A percentile compares a stretch with the other conserved stretches of the same genome.
Evolutionary conservation across 2,888 invertebrate species (phyloP).

Genomic region (Ichneumoninae sp.): DNA sequence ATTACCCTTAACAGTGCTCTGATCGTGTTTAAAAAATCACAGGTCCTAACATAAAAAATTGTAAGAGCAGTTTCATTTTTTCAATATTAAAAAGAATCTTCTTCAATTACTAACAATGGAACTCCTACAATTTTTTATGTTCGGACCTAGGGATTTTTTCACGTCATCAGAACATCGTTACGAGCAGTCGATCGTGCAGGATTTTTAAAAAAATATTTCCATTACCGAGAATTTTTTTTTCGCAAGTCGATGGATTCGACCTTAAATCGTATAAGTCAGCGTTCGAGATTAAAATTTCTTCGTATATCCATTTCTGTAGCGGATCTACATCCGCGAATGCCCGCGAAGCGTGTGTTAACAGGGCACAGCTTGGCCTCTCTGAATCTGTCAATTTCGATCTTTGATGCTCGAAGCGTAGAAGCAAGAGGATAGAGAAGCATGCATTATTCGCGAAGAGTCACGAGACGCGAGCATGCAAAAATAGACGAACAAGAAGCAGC

Average conservation of each 20-base stretch:
- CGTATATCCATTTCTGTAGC: background rate
- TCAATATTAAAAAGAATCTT: background rate
- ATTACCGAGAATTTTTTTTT: background rate
- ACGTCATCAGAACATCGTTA: no score
- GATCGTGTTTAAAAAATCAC: background rate
- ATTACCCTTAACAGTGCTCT: background rate
- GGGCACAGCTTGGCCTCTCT: background rate
- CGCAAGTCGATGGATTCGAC: background rate
- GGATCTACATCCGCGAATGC: background rate
- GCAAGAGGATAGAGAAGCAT: background rate
- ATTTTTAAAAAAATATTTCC: no score
- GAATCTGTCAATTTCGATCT: background rate
- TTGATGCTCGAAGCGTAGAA: background rate
- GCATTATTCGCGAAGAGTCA: conserved; percentile 54
- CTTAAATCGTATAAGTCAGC: background rate
- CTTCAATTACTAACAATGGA: no score
- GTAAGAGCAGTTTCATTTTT: background rate
- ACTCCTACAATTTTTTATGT: no score
- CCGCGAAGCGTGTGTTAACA: background rate
- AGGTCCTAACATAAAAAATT: background rate
- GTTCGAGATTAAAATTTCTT: background rate
- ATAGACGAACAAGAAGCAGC: conserved; percentile 9
- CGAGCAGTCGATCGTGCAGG: no score
- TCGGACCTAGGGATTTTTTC: no score
- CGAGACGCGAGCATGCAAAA: conserved; percentile 47